These are phyloP conservation scores for Danaus chrysippus DNA, from an alignment of 2,888 invertebrate species.

Conservation along the genomic window DNA sequence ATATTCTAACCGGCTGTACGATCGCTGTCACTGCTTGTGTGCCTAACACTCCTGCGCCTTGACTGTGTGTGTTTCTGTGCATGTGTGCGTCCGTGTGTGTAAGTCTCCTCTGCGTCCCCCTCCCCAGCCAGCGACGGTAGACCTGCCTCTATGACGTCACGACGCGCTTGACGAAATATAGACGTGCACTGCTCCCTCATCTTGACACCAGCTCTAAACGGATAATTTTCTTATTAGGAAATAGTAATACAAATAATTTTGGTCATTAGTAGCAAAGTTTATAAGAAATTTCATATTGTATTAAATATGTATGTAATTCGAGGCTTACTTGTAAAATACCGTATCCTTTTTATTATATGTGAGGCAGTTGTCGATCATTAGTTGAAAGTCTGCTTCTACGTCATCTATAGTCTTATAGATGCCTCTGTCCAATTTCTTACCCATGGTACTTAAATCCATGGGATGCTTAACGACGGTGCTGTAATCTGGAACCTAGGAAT, in stretches of 20 bases:
- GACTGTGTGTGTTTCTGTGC: constrained; percentile 8
- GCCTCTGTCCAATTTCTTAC: constrained; percentile 83
- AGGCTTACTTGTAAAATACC: constrained; percentile 86
- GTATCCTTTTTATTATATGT: constrained; percentile 97
- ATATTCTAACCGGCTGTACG: constrained; percentile 39
- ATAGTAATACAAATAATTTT: no score
- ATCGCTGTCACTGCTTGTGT: constrained; percentile 42
- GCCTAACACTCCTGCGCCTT: constrained; percentile 29
- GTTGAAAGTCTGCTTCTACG: constrained; percentile 92
- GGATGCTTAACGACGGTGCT: constrained; percentile 69
- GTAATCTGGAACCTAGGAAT: constrained; percentile 89
- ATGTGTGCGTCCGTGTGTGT: constrained; percentile 12
- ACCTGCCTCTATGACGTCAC: constrained; percentile 84
- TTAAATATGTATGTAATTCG: neutral
- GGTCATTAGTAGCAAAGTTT: no score
- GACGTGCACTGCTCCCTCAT: constrained; percentile 93
- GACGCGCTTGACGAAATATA: constrained; percentile 87
- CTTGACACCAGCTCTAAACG: constrained; percentile 86
- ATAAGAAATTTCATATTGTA: neutral
- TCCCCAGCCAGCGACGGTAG: constrained; percentile 57
- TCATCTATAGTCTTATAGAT: constrained; percentile 85
- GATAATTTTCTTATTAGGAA: neutral
- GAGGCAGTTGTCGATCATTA: constrained; percentile 98
- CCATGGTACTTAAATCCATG: constrained; percentile 85
- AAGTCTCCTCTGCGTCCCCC: constrained; percentile 38